These are phyloP conservation scores for Hypselothyrea guttata DNA, from an alignment of 2,888 invertebrate genomes.

Conservation along the genomic window DNA sequence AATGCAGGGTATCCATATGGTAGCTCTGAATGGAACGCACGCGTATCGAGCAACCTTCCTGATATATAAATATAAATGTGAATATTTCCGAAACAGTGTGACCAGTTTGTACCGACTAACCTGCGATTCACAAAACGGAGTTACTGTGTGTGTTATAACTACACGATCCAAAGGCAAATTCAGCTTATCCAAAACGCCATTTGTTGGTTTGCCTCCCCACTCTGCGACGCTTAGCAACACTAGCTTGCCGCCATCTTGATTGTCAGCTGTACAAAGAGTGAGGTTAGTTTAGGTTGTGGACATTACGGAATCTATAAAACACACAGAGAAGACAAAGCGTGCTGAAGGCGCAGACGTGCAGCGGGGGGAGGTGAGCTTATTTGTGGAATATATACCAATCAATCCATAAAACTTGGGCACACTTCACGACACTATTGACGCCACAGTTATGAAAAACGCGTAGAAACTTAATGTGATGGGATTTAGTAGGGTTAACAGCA, in stretches of 20 bases:
- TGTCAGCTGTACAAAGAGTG: conserved; percentile 31
- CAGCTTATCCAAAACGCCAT: conserved; percentile 77
- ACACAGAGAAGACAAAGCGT: conserved; percentile 24
- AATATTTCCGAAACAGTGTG: neutral
- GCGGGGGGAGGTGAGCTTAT: conserved; percentile 5
- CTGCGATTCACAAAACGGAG: conserved; percentile 84
- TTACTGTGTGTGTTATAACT: conserved; percentile 87
- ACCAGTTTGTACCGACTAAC: conserved; percentile 75
- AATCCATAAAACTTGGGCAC: too few relatives aligned
- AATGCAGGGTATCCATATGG: conserved; percentile 86
- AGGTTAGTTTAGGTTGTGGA: conserved; percentile 36
- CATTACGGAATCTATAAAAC: conserved; percentile 1
- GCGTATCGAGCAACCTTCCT: conserved; percentile 85
- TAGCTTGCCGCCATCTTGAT: conserved; percentile 73
- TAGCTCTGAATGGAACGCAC: conserved; percentile 84
- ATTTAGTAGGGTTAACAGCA: conserved; percentile 18
- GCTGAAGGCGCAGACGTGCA: conserved; percentile 13
- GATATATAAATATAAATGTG: conserved; percentile 27
- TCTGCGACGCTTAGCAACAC: conserved; percentile 84
- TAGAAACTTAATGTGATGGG: conserved; percentile 1
- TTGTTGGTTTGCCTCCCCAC: conserved; percentile 86
- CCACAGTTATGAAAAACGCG: conserved; percentile 34
- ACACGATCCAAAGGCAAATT: conserved; percentile 84
- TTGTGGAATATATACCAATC: too few relatives aligned
- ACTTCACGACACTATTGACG: conserved; percentile 43